Evolutionary conservation across 2,888 invertebrate species (phyloP), one percentile per base, ranked within the genome.

Genomic region (Melolontha melolontha): DNA sequence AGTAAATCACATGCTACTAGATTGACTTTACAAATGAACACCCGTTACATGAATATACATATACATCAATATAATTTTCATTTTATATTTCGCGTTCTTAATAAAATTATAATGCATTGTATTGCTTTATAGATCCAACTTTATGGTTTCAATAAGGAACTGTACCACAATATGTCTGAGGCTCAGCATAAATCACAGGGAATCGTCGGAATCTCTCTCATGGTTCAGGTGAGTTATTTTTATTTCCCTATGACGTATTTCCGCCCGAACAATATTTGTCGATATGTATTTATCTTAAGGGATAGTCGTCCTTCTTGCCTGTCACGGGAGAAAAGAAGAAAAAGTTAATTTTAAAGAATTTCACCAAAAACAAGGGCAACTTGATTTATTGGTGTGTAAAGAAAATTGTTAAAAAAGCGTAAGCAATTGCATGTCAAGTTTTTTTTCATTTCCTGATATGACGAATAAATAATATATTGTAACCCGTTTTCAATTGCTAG

Each of bases 141-240:
- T 68, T 95, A 97, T 77, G 98, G 97, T 1, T 98, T 96, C 87
- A 98, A 98, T 84, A 94, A 95, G 73, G 97, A 98, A 83, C 86
- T 98, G 64, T 98, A 98, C 84, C 93, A 94, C 82, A 98, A 98
- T 83, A 94, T 97, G 92, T 93, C 96, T 29, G 95, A 97, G 82
- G 98, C 98, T 5, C 94, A 94, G 79, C 94, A 95, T 83, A 95
- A 96, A 82, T 95, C 97, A n/a, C 95, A 97, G 81, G 98, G 98
- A 70, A 91, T 98, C 73, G 95, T 97, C 14, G 97, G 94, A 22
- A 93, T 98, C 75, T 95, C 97, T 12, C 87, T 98, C 55, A 96
- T 98, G 92, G 92, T 98, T 69, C 96, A 96, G 90, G 96, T 96
- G 83, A 87, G 85, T 66, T 59, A 59, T 59, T 59, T 59, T 59